Base-by-base conservation (phyloP, 2,113 vertebrate genomes). In the Osmerus eperlanus region DNA sequence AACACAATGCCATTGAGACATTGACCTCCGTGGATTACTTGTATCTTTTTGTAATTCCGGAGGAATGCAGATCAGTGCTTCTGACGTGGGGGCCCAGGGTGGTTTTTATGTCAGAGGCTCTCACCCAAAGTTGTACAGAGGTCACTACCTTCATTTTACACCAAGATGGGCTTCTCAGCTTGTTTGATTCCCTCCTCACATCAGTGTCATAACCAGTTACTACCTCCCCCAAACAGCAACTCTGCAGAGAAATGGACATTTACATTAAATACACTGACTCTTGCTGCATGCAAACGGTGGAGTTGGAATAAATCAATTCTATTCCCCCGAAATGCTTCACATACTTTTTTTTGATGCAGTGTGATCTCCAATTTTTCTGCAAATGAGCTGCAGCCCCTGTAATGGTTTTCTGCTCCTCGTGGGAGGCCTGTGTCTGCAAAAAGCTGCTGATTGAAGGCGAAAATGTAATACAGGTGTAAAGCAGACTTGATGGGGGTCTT, bases 401-500 rank as follows among this genome's bases (percentile, higher is more conserved):
- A 92, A 91, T 93, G 91, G 89, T 87, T 90, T 83, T 90, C 87
- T 87, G 83, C 91, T 89, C 83, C 91, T 92, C 90, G 82, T 83
- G 92, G 91, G 91, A 92, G 85, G 83, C 78, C 70, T 73, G 77
- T 81, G 80, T 89, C 87, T 89, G 79, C 81, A 81, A 86, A 92
- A 92, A 92, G 89, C 87, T 92, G 92, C 91, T 94, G 91, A 94
- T 92, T 90, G 91, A 91, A 86, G 89, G 84, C 78, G 89, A 91
- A 78, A 92, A 91, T 89, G 90, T 88, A 91, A 91, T 92, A 90
- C 91, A 93, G 91, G 91, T 92, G 89, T 92, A 92, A 91, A 90
- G 90, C 86, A 84, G 85, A 84, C 85, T 88, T 92, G 91, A 91
- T 92, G 86, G 90, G 88, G 91, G 91, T 91, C 91, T 92, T 93